These are phyloP conservation scores for Unio pictorum DNA, from an alignment of 2,888 invertebrate species.

Conservation along the genomic window DNA sequence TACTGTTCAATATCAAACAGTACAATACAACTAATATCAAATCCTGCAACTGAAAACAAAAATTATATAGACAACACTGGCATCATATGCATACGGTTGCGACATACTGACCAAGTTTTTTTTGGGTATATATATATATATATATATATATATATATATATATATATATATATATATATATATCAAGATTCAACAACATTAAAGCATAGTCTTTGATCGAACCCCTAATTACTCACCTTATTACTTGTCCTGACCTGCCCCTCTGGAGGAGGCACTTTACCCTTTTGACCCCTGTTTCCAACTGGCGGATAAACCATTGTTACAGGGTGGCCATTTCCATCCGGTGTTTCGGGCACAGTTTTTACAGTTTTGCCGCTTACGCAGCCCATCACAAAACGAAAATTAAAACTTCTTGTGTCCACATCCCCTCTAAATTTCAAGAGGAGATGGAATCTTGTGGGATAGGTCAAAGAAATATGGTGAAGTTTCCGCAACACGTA, in stretches of 20 bases:
- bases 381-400: constrained; percentile 67
- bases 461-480: constrained; percentile 1
- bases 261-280: constrained; percentile 38
- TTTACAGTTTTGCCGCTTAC: constrained; percentile 67
- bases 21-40: too few relatives aligned
- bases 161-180: too few relatives aligned
- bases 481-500: not conserved
- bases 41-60: too few relatives aligned
- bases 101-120: too few relatives aligned
- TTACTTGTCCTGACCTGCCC: constrained; percentile 54
- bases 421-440: constrained; percentile 36
- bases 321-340: constrained; percentile 55
- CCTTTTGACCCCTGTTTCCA: constrained; percentile 30
- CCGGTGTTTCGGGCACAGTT: constrained; percentile 64
- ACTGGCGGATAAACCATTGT: constrained; percentile 57
- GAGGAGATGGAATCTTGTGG: not conserved
- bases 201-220: too few relatives aligned
- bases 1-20: too few relatives aligned
- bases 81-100: too few relatives aligned
- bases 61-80: too few relatives aligned
- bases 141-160: too few relatives aligned
- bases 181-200: too few relatives aligned
- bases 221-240: constrained; percentile 27
- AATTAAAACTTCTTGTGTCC: constrained; percentile 40
- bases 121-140: too few relatives aligned